Evolutionary conservation across 1,140 invertebrate genomes (phyloP).

Genomic region (Heliothis virescens): DNA sequence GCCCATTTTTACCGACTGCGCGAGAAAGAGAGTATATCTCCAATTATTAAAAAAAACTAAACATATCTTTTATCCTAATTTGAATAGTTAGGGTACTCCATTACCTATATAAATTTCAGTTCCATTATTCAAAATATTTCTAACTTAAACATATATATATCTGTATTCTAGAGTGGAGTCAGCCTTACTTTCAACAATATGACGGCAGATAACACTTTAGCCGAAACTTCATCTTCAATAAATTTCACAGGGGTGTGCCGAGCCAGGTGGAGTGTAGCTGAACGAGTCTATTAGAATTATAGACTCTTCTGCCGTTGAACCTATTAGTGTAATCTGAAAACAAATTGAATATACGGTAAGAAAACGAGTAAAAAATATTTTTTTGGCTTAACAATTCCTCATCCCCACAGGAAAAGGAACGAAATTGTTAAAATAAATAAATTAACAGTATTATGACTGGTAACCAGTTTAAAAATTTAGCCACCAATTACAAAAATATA

Average conservation of each 20-base stretch:
- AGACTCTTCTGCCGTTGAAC: slow-evolving; percentile 40
- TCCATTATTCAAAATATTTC: neutral
- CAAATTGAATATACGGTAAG: slow-evolving; percentile 5
- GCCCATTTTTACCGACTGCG: no score
- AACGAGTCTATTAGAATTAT: slow-evolving; percentile 49
- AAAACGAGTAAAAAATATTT: no score
- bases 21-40: no score
- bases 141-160: slow-evolving; percentile 9
- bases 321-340: slow-evolving; percentile 45
- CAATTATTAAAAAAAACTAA: no score
- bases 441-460: no score
- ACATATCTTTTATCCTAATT: no score
- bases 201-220: slow-evolving; percentile 25
- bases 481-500: neutral
- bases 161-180: slow-evolving; percentile 21
- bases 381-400: no score
- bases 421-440: no score
- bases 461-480: no score
- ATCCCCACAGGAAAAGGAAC: no score
- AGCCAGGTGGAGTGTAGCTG: slow-evolving; percentile 49
- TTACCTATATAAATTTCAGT: neutral
- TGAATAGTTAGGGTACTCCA: no score
- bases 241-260: slow-evolving; percentile 35
- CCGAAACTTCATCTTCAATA: slow-evolving; percentile 24
- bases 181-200: slow-evolving; percentile 38